Evolutionary conservation across 2,113 vertebrate genomes (phyloP), one percentile per base, ranked within the genome.

Genomic region (Nycticryphes semicollaris): DNA sequence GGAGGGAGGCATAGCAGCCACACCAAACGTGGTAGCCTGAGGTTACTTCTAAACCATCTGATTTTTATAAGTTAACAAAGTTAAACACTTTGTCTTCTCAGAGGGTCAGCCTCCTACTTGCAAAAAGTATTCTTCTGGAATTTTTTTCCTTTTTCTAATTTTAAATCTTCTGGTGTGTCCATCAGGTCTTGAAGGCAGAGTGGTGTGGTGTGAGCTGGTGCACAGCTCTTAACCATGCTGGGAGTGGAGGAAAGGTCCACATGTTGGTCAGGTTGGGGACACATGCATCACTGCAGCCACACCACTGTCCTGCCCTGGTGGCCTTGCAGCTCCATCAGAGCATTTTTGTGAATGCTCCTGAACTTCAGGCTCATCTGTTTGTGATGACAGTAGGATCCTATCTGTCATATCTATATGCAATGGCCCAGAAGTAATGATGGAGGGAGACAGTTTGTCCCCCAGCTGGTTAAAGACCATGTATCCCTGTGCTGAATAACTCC

Each of bases 271-370:
- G 41, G 8, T 1, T 22, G 5, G 6, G 51, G n/a, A 35, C 27
- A 43, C 2, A 3, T 2, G 25, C 8, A 11, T 31, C 33, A 33
- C 37, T 78, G 28, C 33, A n/a, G 39, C 47, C 45, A 31, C 14
- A 62, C 18, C 22, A n/a, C 2, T 1, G 28, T 30, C 48, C 28
- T 79, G 57, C 41, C 30, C 51, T 57, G 50, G 57, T 9, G 19
- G 50, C 21, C 73, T 56, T 11, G 21, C 31, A 23, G 30, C 67
- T 79, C 45, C 47, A 35, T 41, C 48, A 22, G 63, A 14, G 14
- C 1, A 0, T 9, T 28, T 37, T 62, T 7, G 23, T 53, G 78
- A 68, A 37, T 4, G 5, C 6, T 24, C 2, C 1, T 18, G 50
- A 50, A 43, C 22, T 24, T 66, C 35, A 33, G 7, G 22, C 19